Conservation (phyloP, 2,113 vertebrate genomes). For the Ellobius talpinus region DNA sequence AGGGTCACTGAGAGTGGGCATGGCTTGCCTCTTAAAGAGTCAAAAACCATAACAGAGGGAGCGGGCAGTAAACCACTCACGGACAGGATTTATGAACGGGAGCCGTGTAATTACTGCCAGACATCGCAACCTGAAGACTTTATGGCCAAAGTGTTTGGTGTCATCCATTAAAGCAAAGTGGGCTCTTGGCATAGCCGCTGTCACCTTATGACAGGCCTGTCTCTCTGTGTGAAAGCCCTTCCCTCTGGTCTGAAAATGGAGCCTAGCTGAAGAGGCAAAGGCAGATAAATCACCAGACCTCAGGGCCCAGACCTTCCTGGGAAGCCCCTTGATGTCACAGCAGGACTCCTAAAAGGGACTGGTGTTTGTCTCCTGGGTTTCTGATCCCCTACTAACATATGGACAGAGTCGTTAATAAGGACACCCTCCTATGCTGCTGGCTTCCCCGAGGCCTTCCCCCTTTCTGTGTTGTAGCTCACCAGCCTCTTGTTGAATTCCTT, state of each 20-base stretch:
- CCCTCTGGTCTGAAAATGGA: neutral
- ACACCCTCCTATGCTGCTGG: neutral
- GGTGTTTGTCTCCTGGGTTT: neutral
- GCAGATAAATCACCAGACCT: conserved; percentile 52
- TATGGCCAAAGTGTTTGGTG: conserved; percentile 73
- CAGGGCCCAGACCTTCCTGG: neutral
- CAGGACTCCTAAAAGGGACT: neutral
- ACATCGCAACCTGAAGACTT: conserved; percentile 74
- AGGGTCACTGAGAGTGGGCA: too few relatives aligned
- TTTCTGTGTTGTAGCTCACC: neutral
- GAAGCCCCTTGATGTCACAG: neutral
- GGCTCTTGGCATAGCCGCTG: conserved; percentile 58
- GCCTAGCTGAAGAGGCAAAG: neutral
- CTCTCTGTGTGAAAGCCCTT: conserved; percentile 47
- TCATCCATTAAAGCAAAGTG: conserved; percentile 79
- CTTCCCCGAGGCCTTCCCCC: neutral
- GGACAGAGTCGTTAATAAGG: neutral
- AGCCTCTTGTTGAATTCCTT: neutral
- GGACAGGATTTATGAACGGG: conserved; percentile 80
- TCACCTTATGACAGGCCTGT: conserved; percentile 63
- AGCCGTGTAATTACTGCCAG: conserved; percentile 80
- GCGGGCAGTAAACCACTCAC: conserved; percentile 74
- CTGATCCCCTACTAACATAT: neutral
- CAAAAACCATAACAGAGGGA: too few relatives aligned
- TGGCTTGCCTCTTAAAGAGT: too few relatives aligned